phyloP scores from a whole-genome alignment of 2,113 vertebrate genomes.

The Dromas ardeola region DNA sequence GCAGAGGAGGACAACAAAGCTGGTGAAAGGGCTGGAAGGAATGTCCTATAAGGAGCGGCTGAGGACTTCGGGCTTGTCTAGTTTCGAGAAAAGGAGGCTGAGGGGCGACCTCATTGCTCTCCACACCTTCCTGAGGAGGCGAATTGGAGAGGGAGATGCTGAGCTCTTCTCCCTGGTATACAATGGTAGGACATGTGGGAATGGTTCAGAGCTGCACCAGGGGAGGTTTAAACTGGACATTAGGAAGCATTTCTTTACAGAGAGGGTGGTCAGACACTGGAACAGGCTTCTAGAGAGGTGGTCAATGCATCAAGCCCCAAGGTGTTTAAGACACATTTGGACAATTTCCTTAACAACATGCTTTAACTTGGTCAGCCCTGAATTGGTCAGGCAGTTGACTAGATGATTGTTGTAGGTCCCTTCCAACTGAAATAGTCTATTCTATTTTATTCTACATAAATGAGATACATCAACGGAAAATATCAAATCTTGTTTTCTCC shows the following conservation, averaged over 20 bases:
- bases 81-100: background rate
- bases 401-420: background rate
- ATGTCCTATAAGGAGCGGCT: background rate
- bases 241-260: background rate
- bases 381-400: background rate
- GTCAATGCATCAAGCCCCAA: background rate
- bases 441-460: background rate
- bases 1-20: background rate
- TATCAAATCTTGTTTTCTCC: background rate
- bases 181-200: background rate
- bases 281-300: background rate
- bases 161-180: background rate
- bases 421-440: background rate
- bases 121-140: background rate
- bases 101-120: background rate
- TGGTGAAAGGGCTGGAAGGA: background rate
- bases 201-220: background rate
- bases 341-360: background rate
- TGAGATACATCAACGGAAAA: background rate
- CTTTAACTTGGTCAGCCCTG: background rate
- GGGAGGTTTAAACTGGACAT: background rate
- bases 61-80: background rate
- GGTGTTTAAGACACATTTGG: background rate
- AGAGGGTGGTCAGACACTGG: background rate
- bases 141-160: background rate